Conservation (phyloP, 1,140 invertebrate species). For the Hormaphis cornu region DNA sequence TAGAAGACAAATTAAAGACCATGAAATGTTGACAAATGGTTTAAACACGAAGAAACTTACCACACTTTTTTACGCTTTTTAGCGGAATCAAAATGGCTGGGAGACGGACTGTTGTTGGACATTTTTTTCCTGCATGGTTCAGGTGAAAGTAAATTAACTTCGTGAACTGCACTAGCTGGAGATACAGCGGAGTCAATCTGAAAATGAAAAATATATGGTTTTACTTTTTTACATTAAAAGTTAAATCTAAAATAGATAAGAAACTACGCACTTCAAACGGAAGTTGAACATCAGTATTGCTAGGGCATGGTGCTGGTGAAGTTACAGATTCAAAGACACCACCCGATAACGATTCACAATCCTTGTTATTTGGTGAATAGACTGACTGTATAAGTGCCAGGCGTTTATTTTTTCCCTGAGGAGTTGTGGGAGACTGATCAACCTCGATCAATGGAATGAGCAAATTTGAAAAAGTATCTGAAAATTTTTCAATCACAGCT, state of each 20-base stretch:
- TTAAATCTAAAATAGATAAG: neutral
- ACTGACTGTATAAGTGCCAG: neutral
- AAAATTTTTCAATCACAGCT: neutral
- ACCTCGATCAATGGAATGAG: conserved; percentile 13
- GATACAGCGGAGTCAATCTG: conserved; percentile 13
- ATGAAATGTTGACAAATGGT: no score
- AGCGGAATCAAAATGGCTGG: neutral
- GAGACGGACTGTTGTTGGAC: neutral
- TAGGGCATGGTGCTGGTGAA: neutral
- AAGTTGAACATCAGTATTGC: neutral
- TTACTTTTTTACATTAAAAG: neutral
- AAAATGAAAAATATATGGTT: neutral
- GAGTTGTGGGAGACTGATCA: neutral
- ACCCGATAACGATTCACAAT: neutral
- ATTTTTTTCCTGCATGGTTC: neutral
- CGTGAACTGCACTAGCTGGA: neutral
- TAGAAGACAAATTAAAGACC: no score
- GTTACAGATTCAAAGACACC: neutral
- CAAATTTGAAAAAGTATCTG: neutral
- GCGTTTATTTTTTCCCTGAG: neutral
- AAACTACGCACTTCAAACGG: neutral
- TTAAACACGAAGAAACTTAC: neutral
- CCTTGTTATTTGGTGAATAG: neutral
- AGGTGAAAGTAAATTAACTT: neutral
- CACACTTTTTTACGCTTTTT: conserved; percentile 22